Base-by-base conservation (phyloP, 2,113 vertebrate species). In the Bostrychus sinensis region DNA sequence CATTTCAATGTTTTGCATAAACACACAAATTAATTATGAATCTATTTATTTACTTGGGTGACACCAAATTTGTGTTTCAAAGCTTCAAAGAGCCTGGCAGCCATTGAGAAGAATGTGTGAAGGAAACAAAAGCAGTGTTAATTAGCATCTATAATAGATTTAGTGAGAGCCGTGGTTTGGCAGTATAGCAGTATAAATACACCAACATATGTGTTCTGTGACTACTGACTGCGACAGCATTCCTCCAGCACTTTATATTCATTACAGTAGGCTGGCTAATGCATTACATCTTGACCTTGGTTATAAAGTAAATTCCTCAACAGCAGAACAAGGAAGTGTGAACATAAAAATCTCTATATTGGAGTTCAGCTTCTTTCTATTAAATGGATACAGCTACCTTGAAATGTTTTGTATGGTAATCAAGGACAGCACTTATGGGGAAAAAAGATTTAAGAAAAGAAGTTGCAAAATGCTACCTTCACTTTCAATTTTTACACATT, bases 131-230 rank as follows among this genome's bases (percentile, higher is more conserved):
- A 41, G 61, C 73, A 50, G 42, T 42, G 70, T 45, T 58, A 80
- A 84, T 78, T 69, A 62, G 82, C 69, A 60, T 75, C 53, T 72
- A 71, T 72, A 81, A 82, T 86, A 84, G 76, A 78, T 73, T 86
- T 61, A 65, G 63, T 56, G 72, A 65, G 65, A 75, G 66, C 65
- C 10, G 53, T 63, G 57, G 66, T 69, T 82, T 86, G 74, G 72
- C 77, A 78, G 77, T 39, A n/a, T n/a, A 41, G 5, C 62, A 2
- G 6, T 50, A 54, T 17, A 56, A n/a, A 73, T 75, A 66, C 19
- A 22, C 55, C 7, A 30, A 10, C 41, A 60, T 50, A 16, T 57
- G 56, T 41, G 2, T 45, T 63, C 42, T 8, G 7, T n/a, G 8
- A 38, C 28, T 5, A 7, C 13, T 41, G 41, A 13, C 36, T 58